phyloP scores from a whole-genome alignment of 2,888 invertebrate species.

The Drosophila melanosoma region DNA sequence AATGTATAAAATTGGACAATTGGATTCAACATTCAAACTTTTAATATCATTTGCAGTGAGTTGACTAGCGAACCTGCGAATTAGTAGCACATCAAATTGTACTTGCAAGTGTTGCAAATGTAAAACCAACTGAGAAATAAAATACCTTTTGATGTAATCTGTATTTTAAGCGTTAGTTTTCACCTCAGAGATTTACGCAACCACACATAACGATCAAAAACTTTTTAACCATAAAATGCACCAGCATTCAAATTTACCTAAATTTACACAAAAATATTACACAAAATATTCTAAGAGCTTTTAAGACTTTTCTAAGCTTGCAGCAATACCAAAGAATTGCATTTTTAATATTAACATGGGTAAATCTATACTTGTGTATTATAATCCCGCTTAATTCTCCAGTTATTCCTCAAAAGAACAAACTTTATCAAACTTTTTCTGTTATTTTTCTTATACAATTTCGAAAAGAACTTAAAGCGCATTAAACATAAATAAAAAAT shows the following conservation, averaged over 20 bases:
- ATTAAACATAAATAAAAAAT: neutral
- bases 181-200: neutral
- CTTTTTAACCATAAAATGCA: neutral
- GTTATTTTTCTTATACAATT: neutral
- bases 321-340: neutral
- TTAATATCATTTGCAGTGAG: conserved; percentile 75
- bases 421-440: neutral
- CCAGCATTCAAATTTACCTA: neutral
- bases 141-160: neutral
- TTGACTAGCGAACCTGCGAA: conserved; percentile 40
- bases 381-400: neutral
- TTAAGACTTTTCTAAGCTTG: neutral
- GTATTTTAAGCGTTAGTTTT: neutral
- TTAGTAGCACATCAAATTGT: conserved; percentile 38
- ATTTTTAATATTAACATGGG: neutral
- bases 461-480: neutral
- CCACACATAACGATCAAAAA: neutral
- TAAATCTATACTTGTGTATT: neutral
- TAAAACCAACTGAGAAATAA: conserved; percentile 15
- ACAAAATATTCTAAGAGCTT: neutral
- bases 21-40: conserved; percentile 46
- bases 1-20: conserved; percentile 29
- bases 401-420: neutral
- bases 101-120: conserved; percentile 17
- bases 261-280: neutral